Percentiles rank a stretch among this genome's conserved stretches.
Evolutionary conservation across 2,797 vertebrate species (phyloP).

Genomic region (Clamator glandarius): DNA sequence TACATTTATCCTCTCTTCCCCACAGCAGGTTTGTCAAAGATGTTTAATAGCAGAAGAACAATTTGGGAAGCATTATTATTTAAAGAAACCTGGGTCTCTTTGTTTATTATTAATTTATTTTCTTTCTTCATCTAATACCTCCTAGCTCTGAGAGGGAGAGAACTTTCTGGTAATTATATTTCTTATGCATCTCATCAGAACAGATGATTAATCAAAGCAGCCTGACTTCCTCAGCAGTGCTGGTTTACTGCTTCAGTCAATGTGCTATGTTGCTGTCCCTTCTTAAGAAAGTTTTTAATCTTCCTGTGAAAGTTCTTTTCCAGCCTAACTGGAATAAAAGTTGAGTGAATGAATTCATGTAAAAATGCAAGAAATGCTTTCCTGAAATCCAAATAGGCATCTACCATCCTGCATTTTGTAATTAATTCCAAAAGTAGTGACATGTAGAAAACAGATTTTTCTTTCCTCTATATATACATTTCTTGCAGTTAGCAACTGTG

Average conservation of each 20-base stretch:
- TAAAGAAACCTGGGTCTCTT: neutral
- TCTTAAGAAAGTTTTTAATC: neutral
- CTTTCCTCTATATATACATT: fast-evolving
- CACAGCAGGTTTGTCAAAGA: neutral
- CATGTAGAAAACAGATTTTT: neutral
- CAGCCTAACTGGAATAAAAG: neutral
- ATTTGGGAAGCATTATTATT: neutral
- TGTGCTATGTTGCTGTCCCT: neutral
- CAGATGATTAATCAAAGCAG: neutral
- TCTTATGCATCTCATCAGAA: neutral
- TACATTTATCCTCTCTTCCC: neutral
- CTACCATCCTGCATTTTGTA: neutral
- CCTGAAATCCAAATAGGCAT: neutral
- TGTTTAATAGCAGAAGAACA: neutral
- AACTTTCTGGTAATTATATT: neutral
- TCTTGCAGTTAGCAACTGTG: neutral
- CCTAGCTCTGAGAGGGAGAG: neutral
- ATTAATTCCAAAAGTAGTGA: neutral
- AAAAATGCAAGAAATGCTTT: neutral
- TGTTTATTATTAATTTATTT: neutral
- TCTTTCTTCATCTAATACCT: neutral
- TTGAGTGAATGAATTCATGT: neutral
- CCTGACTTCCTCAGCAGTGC: neutral
- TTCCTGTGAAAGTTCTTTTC: neutral
- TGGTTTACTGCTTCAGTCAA: neutral